Evolutionary conservation across 2,113 vertebrate genomes (phyloP), one percentile per base, ranked within the genome.

Genomic region (Nothobranchius furzeri): DNA sequence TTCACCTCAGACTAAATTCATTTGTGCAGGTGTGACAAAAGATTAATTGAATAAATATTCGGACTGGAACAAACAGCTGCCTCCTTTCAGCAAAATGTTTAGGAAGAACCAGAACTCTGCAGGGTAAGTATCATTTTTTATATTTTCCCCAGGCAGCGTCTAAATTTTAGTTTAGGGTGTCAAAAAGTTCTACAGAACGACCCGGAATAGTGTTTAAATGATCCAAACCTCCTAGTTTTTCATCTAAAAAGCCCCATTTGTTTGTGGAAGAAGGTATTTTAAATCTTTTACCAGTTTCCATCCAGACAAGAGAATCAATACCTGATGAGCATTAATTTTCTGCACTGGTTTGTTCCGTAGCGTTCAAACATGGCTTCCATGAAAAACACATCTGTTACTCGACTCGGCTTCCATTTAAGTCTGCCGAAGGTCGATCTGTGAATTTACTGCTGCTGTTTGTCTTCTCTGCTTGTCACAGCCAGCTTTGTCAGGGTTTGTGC

Each of bases 381-480:
- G 83, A 84, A 87, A 85, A 82, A 83, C 76, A 83, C 73, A 88
- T 90, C 82, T 78, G 84, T 88, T 87, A 76, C 70, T 42, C 20
- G 9, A 62, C 56, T 65, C 60, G 25, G 64, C 70, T 70, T 73
- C 77, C 78, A 48, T 73, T 65, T 53, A 54, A 74, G 78, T 74
- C 73, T 37, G 71, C 60, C 59, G 78, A 88, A 89, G 88, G 86
- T 87, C 83, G 60, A 68, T 64, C 36, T 56, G 64, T 79, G 78
- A 78, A 88, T 89, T 86, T 86, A 88, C 76, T 83, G 85, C 76
- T 61, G 65, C 64, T 58, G 79, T 89, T 78, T 82, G 74, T 89
- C 85, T 90, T 78, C 17, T 60, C 78, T 24, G 78, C 78, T 82
- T 79, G 86, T 83, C 65, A 68, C 59, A 12, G 61, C 69, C 50